Evolutionary conservation across 2,797 vertebrate species (phyloP), one percentile per base, ranked within the genome.

Genomic region (Galaxias olidus): DNA sequence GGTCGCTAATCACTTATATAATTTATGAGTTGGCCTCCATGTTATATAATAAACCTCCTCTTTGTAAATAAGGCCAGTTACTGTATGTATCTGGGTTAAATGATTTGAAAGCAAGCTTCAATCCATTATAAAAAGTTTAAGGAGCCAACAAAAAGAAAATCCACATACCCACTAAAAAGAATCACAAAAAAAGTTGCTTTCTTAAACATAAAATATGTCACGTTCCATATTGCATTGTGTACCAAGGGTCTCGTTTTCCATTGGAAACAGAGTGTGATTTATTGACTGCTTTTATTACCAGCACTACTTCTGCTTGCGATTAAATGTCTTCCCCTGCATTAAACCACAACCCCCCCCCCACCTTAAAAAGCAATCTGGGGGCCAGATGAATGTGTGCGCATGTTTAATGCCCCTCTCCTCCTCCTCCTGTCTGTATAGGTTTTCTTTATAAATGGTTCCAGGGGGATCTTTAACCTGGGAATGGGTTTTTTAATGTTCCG

Each of bases 221-320:
- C 0, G 10, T 40, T 50, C 47, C 59, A 11, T 40, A 49, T 30
- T 12, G 30, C 42, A 15, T 15, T 50, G 42, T 18, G 40, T 19
- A 17, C 9, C 56, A 41, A 45, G 30, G 30, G 30, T 30, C 30
- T 13, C 43, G 18, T 58, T 45, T 17, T 58, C 20, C 9, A n/a
- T 9, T 17, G 15, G 41, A 61, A 65, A 56, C 10, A 56, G 46
- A 63, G 30, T 56, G 43, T 63, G 54, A 61, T 63, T 75, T 69
- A 71, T 57, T 54, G 66, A 63, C 20, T 20, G 12, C 10, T 47
- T 30, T 1, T 45, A 49, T 55, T 63, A 60, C 45, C 54, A 12
- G 6, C 42, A 11, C 17, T 55, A 59, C 52, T 52, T 74, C 69
- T 74, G 72, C 59, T 69, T 72, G 15, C 54, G 52, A 54, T 65